phyloP scores from a whole-genome alignment of 2,113 vertebrate species.

The Malaclemys terrapin region DNA sequence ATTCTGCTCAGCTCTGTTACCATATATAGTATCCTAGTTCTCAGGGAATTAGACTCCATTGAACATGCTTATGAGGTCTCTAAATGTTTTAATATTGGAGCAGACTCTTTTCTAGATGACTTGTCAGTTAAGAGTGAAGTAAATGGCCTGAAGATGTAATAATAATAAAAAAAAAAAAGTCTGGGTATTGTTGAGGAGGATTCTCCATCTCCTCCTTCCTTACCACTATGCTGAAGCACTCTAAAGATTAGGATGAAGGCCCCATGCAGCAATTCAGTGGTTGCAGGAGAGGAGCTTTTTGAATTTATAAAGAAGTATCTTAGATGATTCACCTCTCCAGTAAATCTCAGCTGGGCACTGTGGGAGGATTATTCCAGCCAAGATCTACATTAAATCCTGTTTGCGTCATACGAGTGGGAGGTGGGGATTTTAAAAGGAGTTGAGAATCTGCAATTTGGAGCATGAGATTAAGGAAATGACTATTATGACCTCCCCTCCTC shows the following conservation, averaged over 20 bases:
- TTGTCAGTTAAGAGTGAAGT: neutral
- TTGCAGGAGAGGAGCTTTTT: neutral
- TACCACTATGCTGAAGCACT: neutral
- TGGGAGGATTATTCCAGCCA: neutral
- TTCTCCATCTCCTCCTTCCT: neutral
- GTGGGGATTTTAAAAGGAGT: neutral
- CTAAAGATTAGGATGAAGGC: too few relatives aligned
- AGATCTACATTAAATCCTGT: neutral
- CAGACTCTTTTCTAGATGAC: neutral
- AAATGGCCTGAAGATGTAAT: neutral
- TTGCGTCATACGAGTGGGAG: neutral
- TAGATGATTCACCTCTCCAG: neutral
- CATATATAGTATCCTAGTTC: too few relatives aligned
- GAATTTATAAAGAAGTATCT: neutral
- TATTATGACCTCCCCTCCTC: neutral
- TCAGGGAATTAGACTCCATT: neutral
- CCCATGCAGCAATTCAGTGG: too few relatives aligned
- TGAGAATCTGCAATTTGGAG: neutral
- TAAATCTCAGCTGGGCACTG: neutral
- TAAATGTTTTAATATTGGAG: neutral
- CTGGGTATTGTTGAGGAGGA: too few relatives aligned
- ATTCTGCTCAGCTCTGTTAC: too few relatives aligned
- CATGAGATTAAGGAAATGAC: neutral
- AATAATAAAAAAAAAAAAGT: too few relatives aligned
- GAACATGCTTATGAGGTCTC: neutral